phyloP scores from a whole-genome alignment of 1,140 invertebrate genomes.

The Mercenaria mercenaria region DNA sequence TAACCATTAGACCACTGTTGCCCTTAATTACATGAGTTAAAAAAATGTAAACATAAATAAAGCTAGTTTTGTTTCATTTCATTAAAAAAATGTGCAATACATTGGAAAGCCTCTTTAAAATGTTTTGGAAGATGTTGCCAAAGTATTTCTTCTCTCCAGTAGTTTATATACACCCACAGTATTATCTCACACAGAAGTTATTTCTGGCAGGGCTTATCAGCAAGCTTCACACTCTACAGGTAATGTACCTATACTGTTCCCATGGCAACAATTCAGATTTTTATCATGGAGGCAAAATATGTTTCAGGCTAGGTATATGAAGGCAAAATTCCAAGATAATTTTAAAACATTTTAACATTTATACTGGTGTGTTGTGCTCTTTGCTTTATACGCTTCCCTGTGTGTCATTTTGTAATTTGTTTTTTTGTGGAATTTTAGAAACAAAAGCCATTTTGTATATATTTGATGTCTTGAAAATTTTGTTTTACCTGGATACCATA shows the following conservation, averaged over 20 bases:
- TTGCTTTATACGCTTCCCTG: not conserved
- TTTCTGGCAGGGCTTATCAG: conserved; percentile 46
- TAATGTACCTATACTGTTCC: conserved; percentile 30
- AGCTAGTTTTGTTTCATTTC: too few species aligned
- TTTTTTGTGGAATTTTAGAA: not conserved
- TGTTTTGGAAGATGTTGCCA: conserved; percentile 7
- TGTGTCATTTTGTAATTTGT: conserved; percentile 10
- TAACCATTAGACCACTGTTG: too few species aligned
- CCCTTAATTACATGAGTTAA: too few species aligned
- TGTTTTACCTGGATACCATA: not conserved
- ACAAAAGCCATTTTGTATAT: not conserved
- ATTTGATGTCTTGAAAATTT: not conserved
- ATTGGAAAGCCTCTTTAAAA: not conserved
- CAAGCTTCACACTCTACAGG: conserved; percentile 4
- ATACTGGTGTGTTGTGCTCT: conserved; percentile 6
- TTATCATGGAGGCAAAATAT: conserved; percentile 24
- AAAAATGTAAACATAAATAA: too few species aligned
- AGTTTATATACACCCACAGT: conserved; percentile 5
- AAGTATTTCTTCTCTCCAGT: not conserved
- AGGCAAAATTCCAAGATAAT: conserved; percentile 32
- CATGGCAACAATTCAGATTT: conserved; percentile 38
- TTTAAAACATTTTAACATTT: conserved; percentile 41
- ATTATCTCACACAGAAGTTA: not conserved
- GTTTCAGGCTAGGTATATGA: conserved; percentile 15
- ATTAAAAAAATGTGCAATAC: too few species aligned